These are phyloP conservation scores for Nemoura dubitans DNA, from an alignment of 2,888 invertebrate genomes.

Conservation along the genomic window DNA sequence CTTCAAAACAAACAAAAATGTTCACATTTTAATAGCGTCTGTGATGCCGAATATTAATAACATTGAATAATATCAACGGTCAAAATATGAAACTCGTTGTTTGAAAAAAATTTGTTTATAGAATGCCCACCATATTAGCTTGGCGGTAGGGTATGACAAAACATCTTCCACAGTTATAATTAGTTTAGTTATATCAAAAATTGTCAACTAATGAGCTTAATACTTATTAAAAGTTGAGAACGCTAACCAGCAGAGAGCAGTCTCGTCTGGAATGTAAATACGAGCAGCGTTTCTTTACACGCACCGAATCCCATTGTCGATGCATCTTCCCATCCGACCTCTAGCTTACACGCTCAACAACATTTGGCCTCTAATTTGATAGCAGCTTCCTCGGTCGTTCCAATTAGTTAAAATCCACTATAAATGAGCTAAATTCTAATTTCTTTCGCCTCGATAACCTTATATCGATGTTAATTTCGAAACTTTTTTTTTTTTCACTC, in stretches of 20 bases:
- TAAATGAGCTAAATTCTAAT: not conserved
- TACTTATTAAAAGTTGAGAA: not conserved
- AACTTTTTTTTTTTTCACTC: constrained; percentile 17
- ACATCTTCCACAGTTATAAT: not conserved
- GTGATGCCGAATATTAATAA: not conserved
- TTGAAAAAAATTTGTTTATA: not conserved
- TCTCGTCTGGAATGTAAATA: not conserved
- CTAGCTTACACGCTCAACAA: not conserved
- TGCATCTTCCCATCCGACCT: not conserved
- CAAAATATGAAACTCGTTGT: not conserved
- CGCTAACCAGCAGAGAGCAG: not conserved
- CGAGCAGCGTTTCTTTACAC: not conserved
- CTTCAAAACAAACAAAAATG: too few species aligned
- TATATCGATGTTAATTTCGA: constrained; percentile 16
- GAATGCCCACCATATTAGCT: not conserved
- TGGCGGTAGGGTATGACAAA: not conserved
- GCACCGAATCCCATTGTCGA: not conserved
- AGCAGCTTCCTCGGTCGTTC: not conserved
- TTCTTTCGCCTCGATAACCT: constrained; percentile 1
- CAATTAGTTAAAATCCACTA: constrained; percentile 27
- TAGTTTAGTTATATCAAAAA: not conserved
- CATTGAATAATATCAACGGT: not conserved
- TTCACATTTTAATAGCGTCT: not conserved
- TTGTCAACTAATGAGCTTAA: not conserved
- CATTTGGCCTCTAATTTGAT: constrained; percentile 21